These are phyloP conservation scores for Clistopyga incitator DNA, from an alignment of 2,888 invertebrate genomes.

Conservation along the genomic window DNA sequence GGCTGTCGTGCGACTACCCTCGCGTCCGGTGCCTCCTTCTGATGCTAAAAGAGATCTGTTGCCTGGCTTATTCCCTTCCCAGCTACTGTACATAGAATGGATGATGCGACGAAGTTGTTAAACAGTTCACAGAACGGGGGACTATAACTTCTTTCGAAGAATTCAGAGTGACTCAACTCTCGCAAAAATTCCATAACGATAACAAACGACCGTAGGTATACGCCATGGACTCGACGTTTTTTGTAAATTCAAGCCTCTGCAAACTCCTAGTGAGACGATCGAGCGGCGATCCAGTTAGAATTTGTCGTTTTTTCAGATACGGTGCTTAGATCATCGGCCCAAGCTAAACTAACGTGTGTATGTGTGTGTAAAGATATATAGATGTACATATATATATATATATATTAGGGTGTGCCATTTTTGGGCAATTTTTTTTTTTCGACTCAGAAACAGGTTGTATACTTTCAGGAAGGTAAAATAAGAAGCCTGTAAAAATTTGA, in stretches of 20 bases:
- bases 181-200: constrained; percentile 27
- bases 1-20: constrained; percentile 68
- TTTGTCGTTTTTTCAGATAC: constrained; percentile 34
- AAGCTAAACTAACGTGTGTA: neutral
- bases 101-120: constrained; percentile 36
- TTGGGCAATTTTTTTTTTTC: too few species aligned
- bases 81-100: constrained; percentile 32
- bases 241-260: constrained; percentile 11
- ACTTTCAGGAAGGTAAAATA: too few species aligned
- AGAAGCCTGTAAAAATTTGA: too few species aligned
- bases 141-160: constrained; percentile 40
- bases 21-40: constrained; percentile 59
- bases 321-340: neutral
- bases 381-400: neutral
- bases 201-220: constrained; percentile 2
- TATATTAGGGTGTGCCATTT: too few species aligned
- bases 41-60: constrained; percentile 15
- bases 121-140: constrained; percentile 36
- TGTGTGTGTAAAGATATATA: neutral
- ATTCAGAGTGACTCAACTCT: constrained; percentile 31
- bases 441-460: too few species aligned
- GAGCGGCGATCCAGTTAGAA: constrained; percentile 40
- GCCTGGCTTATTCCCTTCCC: constrained; percentile 8
- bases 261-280: constrained; percentile 12
- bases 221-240: constrained; percentile 14